Conservation (phyloP, 37 sponge, comb jelly and placozoan species). For the Crambe crambe region DNA sequence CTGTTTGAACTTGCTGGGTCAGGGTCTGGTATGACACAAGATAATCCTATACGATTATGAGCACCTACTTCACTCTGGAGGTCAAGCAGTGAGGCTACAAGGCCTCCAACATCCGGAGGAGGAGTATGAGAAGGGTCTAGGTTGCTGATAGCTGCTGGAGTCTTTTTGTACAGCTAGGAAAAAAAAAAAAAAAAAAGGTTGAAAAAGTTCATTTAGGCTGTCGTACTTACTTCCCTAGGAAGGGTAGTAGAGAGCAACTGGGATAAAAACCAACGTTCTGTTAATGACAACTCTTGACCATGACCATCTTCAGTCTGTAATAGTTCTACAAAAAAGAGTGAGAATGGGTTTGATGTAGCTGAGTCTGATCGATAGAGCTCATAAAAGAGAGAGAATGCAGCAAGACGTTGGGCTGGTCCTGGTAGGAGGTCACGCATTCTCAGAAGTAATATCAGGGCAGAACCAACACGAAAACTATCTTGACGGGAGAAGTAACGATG, state of each 20-base stretch:
- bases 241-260: slow-evolving; percentile 57
- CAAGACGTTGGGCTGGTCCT: slow-evolving; percentile 75
- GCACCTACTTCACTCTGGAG: slow-evolving; percentile 25
- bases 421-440: slow-evolving; percentile 89
- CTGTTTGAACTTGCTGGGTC: slow-evolving; percentile 11
- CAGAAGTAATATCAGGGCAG: slow-evolving; percentile 80
- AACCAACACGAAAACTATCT: slow-evolving; percentile 91
- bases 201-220: too few species aligned
- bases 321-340: slow-evolving; percentile 80
- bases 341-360: slow-evolving; percentile 80
- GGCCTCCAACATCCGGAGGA: slow-evolving; percentile 15
- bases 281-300: slow-evolving; percentile 13
- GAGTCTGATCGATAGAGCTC: slow-evolving; percentile 87
- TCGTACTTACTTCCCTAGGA: slow-evolving; percentile 41
- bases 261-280: slow-evolving; percentile 54
- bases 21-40: slow-evolving; percentile 63
- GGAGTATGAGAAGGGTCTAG: slow-evolving; percentile 30
- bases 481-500: slow-evolving; percentile 72
- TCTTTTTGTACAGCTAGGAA: slow-evolving; percentile 59
- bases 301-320: slow-evolving; percentile 53
- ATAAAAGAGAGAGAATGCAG: slow-evolving; percentile 84
- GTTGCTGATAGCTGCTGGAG: slow-evolving; percentile 52
- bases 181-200: not conserved
- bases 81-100: slow-evolving; percentile 27
- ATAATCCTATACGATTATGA: slow-evolving; percentile 26